Evolutionary conservation across 2,113 vertebrate genomes (phyloP), one percentile per base, ranked within the genome.

Genomic region (Carassius gibelio): DNA sequence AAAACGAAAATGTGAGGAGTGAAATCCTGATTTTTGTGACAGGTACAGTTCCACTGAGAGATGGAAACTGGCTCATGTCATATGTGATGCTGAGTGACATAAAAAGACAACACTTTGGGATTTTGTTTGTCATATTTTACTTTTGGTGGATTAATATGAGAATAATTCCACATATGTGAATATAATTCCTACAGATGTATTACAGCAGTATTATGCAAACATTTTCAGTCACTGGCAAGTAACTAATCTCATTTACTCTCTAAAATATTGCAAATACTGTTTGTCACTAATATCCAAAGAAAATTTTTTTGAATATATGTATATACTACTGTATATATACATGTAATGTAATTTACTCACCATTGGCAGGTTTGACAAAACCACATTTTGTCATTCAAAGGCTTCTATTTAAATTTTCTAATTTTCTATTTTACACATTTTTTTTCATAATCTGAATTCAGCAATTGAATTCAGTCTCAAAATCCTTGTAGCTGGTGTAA

Each of bases 11-110:
- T 5, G 19, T 74, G 38, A 48, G 11, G 21, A 42, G 21, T 74
- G 38, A 74, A 74, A 23, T 74, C 36, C 38, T 74, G 71, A 74
- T 74, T 23, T 74, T 75, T 75, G 11, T 75, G 42, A 75, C 71
- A 48, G 21, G 42, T 3, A 10, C 19, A 50, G 38, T 48, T 48
- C 42, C 42, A 48, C 42, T n/a, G 11, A 48, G 71, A 45, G 42
- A 48, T 0, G 4, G 8, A 74, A 3, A 38, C 68, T 71, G 30
- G 34, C 66, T 38, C 66, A 69, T 69, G 68, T 69, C 66, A 36
- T 8, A 19, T 38, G 34, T 69, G 66, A 38, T 8, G 64, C 64
- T 68, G 26, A 17, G 34, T 21, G 3, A 19, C 68, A 69, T 17
- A 38, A 42, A 62, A 15, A 17, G 42, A 5, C 34, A 71, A 42